Evolutionary conservation across 2,113 vertebrate genomes (phyloP).

Genomic region (Sinocyclocheilus anophthalmus): DNA sequence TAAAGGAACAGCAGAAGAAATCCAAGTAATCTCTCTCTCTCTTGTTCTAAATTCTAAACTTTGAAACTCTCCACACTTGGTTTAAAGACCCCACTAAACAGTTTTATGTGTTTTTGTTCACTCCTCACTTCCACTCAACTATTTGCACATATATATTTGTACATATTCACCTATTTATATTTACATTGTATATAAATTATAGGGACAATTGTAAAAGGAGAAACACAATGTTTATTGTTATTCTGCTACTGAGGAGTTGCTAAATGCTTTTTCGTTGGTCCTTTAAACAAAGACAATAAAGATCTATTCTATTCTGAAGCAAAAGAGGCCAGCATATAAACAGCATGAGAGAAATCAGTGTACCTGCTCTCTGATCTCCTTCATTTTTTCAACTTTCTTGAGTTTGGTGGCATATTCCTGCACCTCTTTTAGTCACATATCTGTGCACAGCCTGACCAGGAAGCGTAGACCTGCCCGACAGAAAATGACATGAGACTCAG

Average conservation of each 20-base stretch:
- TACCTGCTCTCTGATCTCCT: conserved; percentile 94
- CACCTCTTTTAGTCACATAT: conserved; percentile 92
- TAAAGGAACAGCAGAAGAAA: not conserved
- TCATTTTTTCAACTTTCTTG: conserved; percentile 94
- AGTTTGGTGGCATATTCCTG: conserved; percentile 92
- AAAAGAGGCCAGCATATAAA: not conserved
- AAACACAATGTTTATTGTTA: too few relatives aligned
- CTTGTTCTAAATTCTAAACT: not conserved
- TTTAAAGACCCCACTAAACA: conserved; percentile 59
- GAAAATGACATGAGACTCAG: conserved; percentile 51
- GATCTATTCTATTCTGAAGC: not conserved
- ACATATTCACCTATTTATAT: too few relatives aligned
- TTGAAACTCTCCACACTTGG: conserved; percentile 19
- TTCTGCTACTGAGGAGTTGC: too few relatives aligned
- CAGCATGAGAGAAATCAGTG: not conserved
- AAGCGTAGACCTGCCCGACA: conserved; percentile 84
- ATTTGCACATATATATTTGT: not conserved
- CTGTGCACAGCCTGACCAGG: conserved; percentile 90
- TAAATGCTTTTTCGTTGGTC: not conserved
- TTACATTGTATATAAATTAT: too few relatives aligned
- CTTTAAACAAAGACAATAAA: not conserved
- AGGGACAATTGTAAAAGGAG: too few relatives aligned
- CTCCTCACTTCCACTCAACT: not conserved
- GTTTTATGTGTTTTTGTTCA: conserved; percentile 11
- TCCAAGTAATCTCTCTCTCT: not conserved